These are phyloP conservation scores for Araneus ventricosus DNA, from an alignment of 1,140 invertebrate species.

Conservation along the genomic window DNA sequence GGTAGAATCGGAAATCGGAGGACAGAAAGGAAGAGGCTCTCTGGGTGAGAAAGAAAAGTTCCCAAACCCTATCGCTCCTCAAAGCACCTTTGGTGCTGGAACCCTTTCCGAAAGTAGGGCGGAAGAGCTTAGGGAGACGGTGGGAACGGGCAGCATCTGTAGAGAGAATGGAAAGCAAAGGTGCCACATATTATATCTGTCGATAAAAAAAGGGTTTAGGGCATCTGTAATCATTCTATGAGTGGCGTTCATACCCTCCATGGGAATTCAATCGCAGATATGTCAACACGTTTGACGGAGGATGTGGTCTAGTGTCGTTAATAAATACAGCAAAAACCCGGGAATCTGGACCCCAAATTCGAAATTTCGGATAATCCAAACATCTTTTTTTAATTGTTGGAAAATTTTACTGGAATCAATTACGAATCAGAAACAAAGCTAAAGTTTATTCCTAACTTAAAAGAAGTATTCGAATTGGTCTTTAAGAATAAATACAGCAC, in stretches of 20 bases:
- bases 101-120: constrained; percentile 49
- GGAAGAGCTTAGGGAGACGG: constrained; percentile 20
- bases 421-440: too few species aligned
- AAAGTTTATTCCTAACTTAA: too few species aligned
- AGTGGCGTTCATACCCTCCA: not conserved
- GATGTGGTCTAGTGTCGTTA: not conserved
- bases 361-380: too few species aligned
- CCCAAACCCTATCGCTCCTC: constrained; percentile 46
- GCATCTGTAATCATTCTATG: not conserved
- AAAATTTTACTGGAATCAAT: too few species aligned
- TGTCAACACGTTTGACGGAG: too few species aligned
- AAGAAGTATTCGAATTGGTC: too few species aligned
- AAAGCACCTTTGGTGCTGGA: not conserved
- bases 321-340: not conserved
- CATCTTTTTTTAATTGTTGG: too few species aligned
- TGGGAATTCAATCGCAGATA: not conserved
- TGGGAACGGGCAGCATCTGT: constrained; percentile 40
- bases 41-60: not conserved
- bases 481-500: too few species aligned
- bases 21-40: not conserved
- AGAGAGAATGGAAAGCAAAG: not conserved
- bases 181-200: not conserved
- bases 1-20: too few species aligned
- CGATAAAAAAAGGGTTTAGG: not conserved
- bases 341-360: too few species aligned